Conservation (phyloP, 2,888 invertebrate genomes). For the Polymixis lichenea region DNA sequence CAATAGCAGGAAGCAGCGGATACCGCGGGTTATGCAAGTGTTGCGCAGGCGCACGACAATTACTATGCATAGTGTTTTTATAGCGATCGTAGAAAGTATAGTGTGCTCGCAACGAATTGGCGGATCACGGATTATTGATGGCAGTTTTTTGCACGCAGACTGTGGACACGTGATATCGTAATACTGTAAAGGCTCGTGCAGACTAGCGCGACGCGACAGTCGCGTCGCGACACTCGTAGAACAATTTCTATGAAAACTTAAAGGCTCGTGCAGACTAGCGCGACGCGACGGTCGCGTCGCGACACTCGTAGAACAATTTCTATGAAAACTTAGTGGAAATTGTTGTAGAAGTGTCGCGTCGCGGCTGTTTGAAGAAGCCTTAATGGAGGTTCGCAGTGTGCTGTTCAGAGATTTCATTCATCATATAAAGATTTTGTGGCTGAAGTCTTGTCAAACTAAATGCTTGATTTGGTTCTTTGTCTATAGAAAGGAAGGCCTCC, state of each 20-base stretch:
- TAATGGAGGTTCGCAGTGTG: neutral
- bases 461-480: neutral
- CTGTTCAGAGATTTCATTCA: neutral
- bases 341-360: too few relatives aligned
- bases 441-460: neutral
- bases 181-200: too few relatives aligned
- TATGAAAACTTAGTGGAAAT: too few relatives aligned
- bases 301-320: too few relatives aligned
- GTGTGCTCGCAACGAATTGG: conserved; percentile 53
- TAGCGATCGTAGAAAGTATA: conserved; percentile 59
- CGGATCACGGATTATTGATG: conserved; percentile 39
- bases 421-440: neutral
- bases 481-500: neutral
- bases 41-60: conserved; percentile 60
- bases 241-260: too few relatives aligned
- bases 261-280: too few relatives aligned
- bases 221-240: too few relatives aligned
- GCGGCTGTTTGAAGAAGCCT: too few relatives aligned
- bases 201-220: too few relatives aligned
- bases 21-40: conserved; percentile 46
- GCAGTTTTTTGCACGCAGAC: conserved; percentile 39
- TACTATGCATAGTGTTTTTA: conserved; percentile 62
- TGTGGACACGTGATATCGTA: conserved; percentile 18
- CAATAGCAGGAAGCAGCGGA: conserved; percentile 62
- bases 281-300: too few relatives aligned